These are phyloP conservation scores for Philhelius pedissequus DNA, from an alignment of 2,888 invertebrate genomes.

Conservation along the genomic window DNA sequence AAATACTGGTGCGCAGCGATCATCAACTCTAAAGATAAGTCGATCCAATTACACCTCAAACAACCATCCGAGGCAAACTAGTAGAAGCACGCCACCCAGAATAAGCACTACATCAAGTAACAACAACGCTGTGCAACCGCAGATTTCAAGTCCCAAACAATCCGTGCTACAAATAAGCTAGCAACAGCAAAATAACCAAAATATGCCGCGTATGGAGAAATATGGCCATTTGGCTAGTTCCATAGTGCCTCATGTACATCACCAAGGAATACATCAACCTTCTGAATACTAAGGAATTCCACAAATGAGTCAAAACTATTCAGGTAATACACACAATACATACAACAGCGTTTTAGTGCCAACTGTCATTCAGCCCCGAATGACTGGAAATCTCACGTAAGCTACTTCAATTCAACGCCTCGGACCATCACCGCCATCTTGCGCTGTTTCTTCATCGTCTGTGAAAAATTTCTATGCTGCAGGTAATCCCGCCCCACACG, in stretches of 20 bases:
- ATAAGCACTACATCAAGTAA: slow-evolving; percentile 76
- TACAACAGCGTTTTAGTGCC: slow-evolving; percentile 85
- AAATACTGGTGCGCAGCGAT: slow-evolving; percentile 74
- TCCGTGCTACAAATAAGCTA: slow-evolving; percentile 71
- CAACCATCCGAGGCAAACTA: slow-evolving; percentile 74
- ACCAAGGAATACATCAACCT: slow-evolving; percentile 79
- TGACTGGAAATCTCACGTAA: slow-evolving; percentile 78
- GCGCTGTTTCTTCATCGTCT: slow-evolving; percentile 79
- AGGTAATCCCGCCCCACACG: slow-evolving; percentile 79
- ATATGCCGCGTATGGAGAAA: slow-evolving; percentile 77
- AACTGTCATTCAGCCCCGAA: slow-evolving; percentile 84
- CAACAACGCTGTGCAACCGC: slow-evolving; percentile 71
- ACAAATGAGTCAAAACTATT: slow-evolving; percentile 81
- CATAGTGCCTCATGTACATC: slow-evolving; percentile 72
- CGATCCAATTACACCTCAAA: slow-evolving; percentile 72
- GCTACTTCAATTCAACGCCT: slow-evolving; percentile 80
- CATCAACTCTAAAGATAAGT: slow-evolving; percentile 77
- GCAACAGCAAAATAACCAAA: slow-evolving; percentile 72
- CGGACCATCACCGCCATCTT: slow-evolving; percentile 80
- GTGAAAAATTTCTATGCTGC: slow-evolving; percentile 82
- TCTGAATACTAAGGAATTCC: slow-evolving; percentile 77
- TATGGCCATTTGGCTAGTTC: slow-evolving; percentile 72
- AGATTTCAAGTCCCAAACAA: slow-evolving; percentile 73
- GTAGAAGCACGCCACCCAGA: slow-evolving; percentile 74
- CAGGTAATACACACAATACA: slow-evolving; percentile 81